Conservation (phyloP, 2,888 invertebrate genomes). For the Hypomecis atomaria region DNA sequence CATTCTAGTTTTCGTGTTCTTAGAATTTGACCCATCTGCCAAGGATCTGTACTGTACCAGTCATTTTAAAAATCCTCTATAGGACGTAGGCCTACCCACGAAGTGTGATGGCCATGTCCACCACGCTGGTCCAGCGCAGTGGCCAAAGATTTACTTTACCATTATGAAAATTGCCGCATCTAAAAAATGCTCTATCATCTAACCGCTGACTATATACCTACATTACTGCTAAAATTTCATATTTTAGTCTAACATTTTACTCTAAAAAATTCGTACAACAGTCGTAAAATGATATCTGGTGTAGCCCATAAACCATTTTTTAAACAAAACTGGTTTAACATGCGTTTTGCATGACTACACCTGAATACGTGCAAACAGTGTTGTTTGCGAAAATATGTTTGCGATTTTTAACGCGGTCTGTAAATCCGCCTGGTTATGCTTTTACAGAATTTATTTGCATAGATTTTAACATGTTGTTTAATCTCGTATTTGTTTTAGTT, state of each 20-base stretch:
- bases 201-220: neutral
- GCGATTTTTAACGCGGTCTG: slow-evolving; percentile 18
- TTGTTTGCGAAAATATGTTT: slow-evolving; percentile 29
- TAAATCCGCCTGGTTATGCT: slow-evolving; percentile 22
- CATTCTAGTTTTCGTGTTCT: too few species aligned
- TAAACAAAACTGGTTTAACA: slow-evolving; percentile 21
- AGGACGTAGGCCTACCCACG: too few species aligned
- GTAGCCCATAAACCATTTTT: slow-evolving; percentile 29
- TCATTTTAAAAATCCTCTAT: too few species aligned
- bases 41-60: too few species aligned
- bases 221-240: slow-evolving; percentile 2
- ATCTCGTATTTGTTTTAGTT: neutral
- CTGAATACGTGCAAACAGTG: slow-evolving; percentile 30
- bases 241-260: slow-evolving; percentile 5
- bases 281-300: slow-evolving; percentile 26
- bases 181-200: neutral
- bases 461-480: slow-evolving; percentile 11
- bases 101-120: too few species aligned
- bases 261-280: slow-evolving; percentile 7
- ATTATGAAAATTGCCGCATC: neutral
- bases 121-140: too few species aligned
- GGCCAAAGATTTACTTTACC: too few species aligned
- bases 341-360: slow-evolving; percentile 31
- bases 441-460: slow-evolving; percentile 10
- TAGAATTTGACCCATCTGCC: too few species aligned